Evolutionary conservation across 1,140 invertebrate genomes (phyloP).

Genomic region (Phymorhynchus buccinoides): DNA sequence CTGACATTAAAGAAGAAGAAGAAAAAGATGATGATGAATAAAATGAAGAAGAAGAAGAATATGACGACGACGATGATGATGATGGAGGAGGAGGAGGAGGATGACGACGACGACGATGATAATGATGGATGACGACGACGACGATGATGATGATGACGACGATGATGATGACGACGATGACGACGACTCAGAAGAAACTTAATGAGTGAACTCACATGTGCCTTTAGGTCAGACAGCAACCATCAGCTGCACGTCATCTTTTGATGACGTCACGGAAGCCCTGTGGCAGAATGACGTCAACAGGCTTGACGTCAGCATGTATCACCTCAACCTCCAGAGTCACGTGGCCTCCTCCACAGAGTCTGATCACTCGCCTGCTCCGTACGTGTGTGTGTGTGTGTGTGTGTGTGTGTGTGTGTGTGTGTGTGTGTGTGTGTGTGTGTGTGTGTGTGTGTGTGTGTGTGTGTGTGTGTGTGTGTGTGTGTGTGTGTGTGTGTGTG

Average conservation of each 20-base stretch:
- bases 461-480: not conserved
- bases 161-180: too few relatives aligned
- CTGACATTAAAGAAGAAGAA: not conserved
- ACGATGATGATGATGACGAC: too few relatives aligned
- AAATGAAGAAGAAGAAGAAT: not conserved
- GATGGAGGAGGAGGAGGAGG: not conserved
- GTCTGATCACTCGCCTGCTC: constrained; percentile 31
- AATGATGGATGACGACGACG: too few relatives aligned
- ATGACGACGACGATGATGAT: not conserved
- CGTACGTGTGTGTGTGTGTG: constrained; percentile 1
- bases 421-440: not conserved
- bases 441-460: not conserved
- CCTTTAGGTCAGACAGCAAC: not conserved
- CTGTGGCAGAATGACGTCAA: constrained; percentile 50
- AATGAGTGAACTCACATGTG: not conserved
- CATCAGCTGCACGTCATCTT: not conserved
- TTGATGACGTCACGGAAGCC: constrained; percentile 37
- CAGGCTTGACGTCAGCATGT: constrained; percentile 34
- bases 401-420: not conserved
- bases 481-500: not conserved
- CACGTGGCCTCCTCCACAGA: constrained; percentile 28
- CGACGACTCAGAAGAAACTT: too few relatives aligned
- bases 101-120: not conserved
- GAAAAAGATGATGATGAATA: not conserved
- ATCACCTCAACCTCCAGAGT: constrained; percentile 42